Evolutionary conservation across 2,888 invertebrate genomes (phyloP), one percentile per base, ranked within the genome.

Genomic region (Bombyx huttoni): DNA sequence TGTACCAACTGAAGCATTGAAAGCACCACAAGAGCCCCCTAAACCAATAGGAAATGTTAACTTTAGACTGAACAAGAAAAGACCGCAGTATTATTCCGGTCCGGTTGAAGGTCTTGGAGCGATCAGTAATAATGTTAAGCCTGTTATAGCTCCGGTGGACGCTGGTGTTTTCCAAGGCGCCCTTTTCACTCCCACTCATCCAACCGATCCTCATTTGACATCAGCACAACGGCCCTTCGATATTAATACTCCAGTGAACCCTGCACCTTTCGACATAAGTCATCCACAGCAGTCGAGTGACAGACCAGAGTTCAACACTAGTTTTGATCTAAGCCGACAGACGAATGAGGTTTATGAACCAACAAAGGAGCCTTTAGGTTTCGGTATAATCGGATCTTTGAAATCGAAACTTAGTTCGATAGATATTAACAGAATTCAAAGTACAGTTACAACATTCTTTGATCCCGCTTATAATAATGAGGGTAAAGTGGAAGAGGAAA

Each of bases 341-440:
- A 69, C 72, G 0, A 73, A 73, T 10, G 78, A 82, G 12, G 57
- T 14, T 12, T 78, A 68, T 55, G 76, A 78, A 46, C 62, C 68
- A 0, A 71, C 67, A 50, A 67, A 73, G 51, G 83, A 83, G 58
- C 53, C 70, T 0, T 76, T 65, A 70, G 75, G 78, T 6, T 83
- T 84, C 53, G 87, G 85, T 48, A 75, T 88, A 12, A 81, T 88
- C 51, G 87, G 87, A 24, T 86, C 87, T 8, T 67, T 88, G n/a
- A 88, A 87, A 68, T 86, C 87, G 40, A 88, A 87, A 58, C 69
- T 88, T 0, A 78, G 79, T 56, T 73, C 81, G 8, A 66, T 89
- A 49, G 86, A 86, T 65, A 84, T 89, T 10, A 85, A 85, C 66
- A 89, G 84, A 62, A 77, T 89, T 47, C 88, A 88, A 64, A 83